A percentile compares a stretch with the other conserved stretches of the same genome.
phyloP scores from a whole-genome alignment of 1,140 invertebrate genomes.

The Atopsyche davidsoni region DNA sequence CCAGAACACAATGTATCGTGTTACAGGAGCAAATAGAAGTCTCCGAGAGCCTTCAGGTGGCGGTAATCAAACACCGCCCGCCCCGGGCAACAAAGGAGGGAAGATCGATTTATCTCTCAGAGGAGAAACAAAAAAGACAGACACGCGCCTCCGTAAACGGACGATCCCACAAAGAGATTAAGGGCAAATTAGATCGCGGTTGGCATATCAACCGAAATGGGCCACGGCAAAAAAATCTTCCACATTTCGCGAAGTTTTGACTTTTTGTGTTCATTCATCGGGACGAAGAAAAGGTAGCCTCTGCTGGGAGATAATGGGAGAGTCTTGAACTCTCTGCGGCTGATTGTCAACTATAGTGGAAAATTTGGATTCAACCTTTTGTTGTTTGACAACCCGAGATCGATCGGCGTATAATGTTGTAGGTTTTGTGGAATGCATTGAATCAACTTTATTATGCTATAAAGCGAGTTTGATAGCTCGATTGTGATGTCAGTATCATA shows the following conservation, averaged over 20 bases:
- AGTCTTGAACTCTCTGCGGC: conserved; percentile 8
- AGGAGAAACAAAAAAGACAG: conserved; percentile 20
- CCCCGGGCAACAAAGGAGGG: conserved; percentile 19
- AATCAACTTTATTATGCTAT: no score
- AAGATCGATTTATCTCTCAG: conserved; percentile 25
- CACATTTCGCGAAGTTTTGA: conserved; percentile 5
- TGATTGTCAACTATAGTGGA: not conserved
- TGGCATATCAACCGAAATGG: conserved; percentile 4
- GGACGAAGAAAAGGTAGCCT: not conserved
- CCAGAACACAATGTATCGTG: conserved; percentile 24
- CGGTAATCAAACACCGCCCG: conserved; percentile 8
- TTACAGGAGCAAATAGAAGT: conserved; percentile 26
- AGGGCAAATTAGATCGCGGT: conserved; percentile 18
- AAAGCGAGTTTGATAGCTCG: no score
- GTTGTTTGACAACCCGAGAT: conserved; percentile 13
- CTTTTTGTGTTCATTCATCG: not conserved
- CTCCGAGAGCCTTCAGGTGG: conserved; percentile 10
- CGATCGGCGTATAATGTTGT: no score
- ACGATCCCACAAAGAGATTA: conserved; percentile 22
- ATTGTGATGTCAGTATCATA: no score
- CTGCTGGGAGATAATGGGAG: conserved; percentile 2
- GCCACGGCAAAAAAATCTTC: conserved; percentile 9
- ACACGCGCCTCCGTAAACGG: conserved; percentile 23
- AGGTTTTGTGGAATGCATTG: no score
- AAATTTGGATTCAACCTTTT: not conserved